Percentiles rank a stretch among this genome's conserved stretches.
These are phyloP conservation scores for Erebia aethiops DNA, from an alignment of 2,888 invertebrate species.

Conservation along the genomic window DNA sequence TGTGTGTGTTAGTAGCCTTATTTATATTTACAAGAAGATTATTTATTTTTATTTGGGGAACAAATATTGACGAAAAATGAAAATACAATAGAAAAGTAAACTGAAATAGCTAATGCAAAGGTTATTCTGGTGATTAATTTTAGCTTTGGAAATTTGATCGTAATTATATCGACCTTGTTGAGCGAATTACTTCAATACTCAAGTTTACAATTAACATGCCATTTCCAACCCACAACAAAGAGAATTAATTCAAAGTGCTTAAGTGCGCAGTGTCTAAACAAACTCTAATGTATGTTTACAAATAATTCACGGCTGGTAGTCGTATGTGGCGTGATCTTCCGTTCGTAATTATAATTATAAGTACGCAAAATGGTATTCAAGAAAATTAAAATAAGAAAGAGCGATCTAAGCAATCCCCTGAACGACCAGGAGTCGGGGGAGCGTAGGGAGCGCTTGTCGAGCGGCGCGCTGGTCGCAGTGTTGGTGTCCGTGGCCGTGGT, in stretches of 20 bases:
- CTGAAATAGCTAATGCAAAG: not conserved
- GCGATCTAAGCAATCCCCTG: not conserved
- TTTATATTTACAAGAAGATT: no score
- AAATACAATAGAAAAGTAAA: no score
- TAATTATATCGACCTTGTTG: conserved; percentile 3
- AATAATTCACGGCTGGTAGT: not conserved
- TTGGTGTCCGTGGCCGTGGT: not conserved
- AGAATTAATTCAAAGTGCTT: not conserved
- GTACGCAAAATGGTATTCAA: conserved; percentile 27
- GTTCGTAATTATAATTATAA: not conserved
- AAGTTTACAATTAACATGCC: no score
- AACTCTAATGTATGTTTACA: not conserved
- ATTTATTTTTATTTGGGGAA: not conserved
- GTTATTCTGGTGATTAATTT: not conserved
- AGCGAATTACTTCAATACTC: not conserved
- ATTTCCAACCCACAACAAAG: not conserved
- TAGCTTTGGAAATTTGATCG: not conserved
- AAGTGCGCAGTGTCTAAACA: not conserved
- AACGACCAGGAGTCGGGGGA: not conserved
- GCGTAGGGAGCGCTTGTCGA: not conserved
- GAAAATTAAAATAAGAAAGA: conserved; percentile 19
- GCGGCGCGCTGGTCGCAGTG: not conserved
- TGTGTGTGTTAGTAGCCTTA: no score
- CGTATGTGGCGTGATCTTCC: no score
- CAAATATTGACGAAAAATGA: not conserved